phyloP scores from a whole-genome alignment of 2,797 vertebrate species.

The Crocodylus rhombifer region DNA sequence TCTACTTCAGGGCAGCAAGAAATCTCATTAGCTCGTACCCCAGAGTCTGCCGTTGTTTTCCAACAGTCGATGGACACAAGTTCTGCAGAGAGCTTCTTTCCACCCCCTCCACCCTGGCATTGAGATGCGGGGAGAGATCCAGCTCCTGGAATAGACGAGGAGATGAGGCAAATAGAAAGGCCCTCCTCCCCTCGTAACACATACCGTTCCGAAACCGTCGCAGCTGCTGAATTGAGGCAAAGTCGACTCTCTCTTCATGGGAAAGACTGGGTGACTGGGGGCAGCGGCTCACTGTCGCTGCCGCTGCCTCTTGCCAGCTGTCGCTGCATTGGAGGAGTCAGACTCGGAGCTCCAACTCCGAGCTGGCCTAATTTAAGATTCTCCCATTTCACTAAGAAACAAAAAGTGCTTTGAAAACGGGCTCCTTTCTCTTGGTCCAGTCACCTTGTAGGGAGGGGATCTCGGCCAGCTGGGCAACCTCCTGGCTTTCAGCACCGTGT shows the following conservation, averaged over 20 bases:
- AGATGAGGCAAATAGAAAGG: neutral
- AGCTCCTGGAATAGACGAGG: neutral
- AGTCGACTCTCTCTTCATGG: neutral
- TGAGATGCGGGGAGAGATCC: neutral
- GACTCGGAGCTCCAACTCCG: neutral
- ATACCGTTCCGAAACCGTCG: neutral
- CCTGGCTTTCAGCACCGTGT: neutral
- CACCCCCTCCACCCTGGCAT: neutral
- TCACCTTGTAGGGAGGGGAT: neutral
- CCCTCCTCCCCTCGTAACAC: neutral
- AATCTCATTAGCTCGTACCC: slow-evolving; percentile 3
- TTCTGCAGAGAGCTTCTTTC: neutral
- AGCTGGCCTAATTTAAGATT: neutral
- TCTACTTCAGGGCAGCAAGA: neutral
- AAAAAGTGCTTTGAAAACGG: neutral
- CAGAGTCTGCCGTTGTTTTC: slow-evolving; percentile 9
- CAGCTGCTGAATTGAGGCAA: neutral
- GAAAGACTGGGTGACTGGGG: neutral
- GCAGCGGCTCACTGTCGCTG: neutral
- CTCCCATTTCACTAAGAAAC: neutral
- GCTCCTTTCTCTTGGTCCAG: neutral
- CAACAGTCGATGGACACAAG: slow-evolving; percentile 13
- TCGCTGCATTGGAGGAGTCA: neutral
- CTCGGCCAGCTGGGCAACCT: neutral
- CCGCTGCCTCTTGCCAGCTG: neutral